Evolutionary conservation across 2,888 invertebrate genomes (phyloP).

Genomic region (Prosopocoilus inquinatus): DNA sequence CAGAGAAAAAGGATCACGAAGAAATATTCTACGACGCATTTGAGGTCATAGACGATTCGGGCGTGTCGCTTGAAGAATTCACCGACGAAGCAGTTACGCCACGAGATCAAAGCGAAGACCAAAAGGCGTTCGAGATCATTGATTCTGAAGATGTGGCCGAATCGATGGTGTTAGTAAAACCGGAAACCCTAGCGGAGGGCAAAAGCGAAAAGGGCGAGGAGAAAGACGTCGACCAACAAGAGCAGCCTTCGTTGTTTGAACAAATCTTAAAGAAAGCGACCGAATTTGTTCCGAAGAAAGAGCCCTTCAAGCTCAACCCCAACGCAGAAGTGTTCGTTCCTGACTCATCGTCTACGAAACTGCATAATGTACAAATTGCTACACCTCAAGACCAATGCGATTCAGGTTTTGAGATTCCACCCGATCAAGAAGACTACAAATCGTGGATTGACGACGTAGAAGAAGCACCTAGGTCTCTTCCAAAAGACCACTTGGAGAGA

Average conservation of each 20-base stretch:
- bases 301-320: constrained; percentile 44
- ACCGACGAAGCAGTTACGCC: not conserved
- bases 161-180: not conserved
- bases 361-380: not conserved
- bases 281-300: constrained; percentile 42
- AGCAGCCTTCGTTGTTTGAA: constrained; percentile 39
- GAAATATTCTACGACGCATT: not conserved
- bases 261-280: constrained; percentile 40
- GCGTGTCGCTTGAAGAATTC: not conserved
- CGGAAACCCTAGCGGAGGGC: not conserved
- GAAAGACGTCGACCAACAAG: constrained; percentile 11
- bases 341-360: constrained; percentile 3
- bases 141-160: not conserved
- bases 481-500: not conserved
- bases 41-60: not conserved
- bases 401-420: constrained; percentile 38
- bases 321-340: constrained; percentile 49
- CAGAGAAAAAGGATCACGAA: not conserved
- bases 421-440: constrained; percentile 38
- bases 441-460: constrained; percentile 43
- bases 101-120: not conserved
- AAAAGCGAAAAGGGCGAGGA: constrained; percentile 7
- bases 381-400: constrained; percentile 27
- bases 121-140: constrained; percentile 13
- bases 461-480: constrained; percentile 21